These are phyloP conservation scores for Narcine bancroftii DNA, from an alignment of 2,113 vertebrate genomes.

Conservation along the genomic window DNA sequence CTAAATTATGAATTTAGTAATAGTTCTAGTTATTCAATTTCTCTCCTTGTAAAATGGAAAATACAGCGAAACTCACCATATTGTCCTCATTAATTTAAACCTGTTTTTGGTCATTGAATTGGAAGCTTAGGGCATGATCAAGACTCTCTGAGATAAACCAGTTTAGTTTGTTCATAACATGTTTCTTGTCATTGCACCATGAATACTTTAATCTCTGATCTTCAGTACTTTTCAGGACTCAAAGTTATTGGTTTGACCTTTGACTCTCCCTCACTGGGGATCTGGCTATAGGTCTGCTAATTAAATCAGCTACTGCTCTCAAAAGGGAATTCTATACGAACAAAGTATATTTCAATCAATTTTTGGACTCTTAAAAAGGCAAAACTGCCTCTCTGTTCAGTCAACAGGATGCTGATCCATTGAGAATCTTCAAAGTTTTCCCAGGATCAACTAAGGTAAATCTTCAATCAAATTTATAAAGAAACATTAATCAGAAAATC, in stretches of 20 bases:
- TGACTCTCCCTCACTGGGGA: conserved; percentile 11
- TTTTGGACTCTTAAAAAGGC: neutral
- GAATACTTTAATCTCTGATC: neutral
- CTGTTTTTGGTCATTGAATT: neutral
- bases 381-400: neutral
- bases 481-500: neutral
- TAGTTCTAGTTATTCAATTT: neutral
- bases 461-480: neutral
- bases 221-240: neutral
- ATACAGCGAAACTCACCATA: neutral
- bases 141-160: neutral
- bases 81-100: neutral
- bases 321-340: conserved; percentile 13
- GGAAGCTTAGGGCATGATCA: neutral
- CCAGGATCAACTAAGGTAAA: neutral
- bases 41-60: neutral
- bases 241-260: conserved; percentile 22
- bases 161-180: too few species aligned
- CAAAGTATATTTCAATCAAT: too few species aligned
- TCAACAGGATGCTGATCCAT: neutral
- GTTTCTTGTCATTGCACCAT: neutral
- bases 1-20: neutral
- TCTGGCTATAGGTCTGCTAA: conserved; percentile 1
- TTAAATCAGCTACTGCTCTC: neutral
- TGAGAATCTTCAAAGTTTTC: neutral